These are phyloP conservation scores for Sitodiplosis mosellana DNA, from an alignment of 1,140 invertebrate species.

Conservation along the genomic window DNA sequence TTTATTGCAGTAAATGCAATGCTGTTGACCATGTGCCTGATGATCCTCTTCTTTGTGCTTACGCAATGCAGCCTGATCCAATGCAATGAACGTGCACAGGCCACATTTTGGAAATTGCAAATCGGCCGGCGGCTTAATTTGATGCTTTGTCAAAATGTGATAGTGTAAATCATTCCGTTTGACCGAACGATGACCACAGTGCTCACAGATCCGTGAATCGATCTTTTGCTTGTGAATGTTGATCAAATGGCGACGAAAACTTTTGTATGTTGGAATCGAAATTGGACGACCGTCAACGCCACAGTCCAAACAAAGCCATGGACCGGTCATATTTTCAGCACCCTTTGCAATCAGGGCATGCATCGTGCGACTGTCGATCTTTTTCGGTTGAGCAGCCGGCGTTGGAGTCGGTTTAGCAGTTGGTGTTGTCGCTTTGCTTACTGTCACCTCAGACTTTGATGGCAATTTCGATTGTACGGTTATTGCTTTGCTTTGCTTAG, in stretches of 20 bases:
- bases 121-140: slow-evolving; percentile 45
- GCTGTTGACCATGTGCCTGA: slow-evolving; percentile 27
- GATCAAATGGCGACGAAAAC: slow-evolving; percentile 60
- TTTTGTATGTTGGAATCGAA: slow-evolving; percentile 54
- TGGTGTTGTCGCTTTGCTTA: slow-evolving; percentile 8
- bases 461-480: slow-evolving; percentile 14
- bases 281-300: slow-evolving; percentile 40
- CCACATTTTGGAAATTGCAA: slow-evolving; percentile 57
- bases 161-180: slow-evolving; percentile 60
- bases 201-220: slow-evolving; percentile 59
- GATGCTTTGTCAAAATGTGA: slow-evolving; percentile 65
- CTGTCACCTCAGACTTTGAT: slow-evolving; percentile 5
- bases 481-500: slow-evolving; percentile 14
- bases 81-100: slow-evolving; percentile 50
- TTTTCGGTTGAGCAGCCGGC: slow-evolving; percentile 22
- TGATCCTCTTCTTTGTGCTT: slow-evolving; percentile 25
- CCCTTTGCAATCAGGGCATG: slow-evolving; percentile 27
- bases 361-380: slow-evolving; percentile 25
- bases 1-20: slow-evolving; percentile 47
- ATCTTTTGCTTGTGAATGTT: slow-evolving; percentile 65
- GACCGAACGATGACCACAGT: slow-evolving; percentile 58
- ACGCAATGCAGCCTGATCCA: slow-evolving; percentile 37
- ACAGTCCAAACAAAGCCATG: slow-evolving; percentile 48
- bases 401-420: slow-evolving; percentile 18
- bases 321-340: slow-evolving; percentile 36